Base-by-base conservation (phyloP, 2,888 invertebrate genomes). In the Napeogenes sylphis region DNA sequence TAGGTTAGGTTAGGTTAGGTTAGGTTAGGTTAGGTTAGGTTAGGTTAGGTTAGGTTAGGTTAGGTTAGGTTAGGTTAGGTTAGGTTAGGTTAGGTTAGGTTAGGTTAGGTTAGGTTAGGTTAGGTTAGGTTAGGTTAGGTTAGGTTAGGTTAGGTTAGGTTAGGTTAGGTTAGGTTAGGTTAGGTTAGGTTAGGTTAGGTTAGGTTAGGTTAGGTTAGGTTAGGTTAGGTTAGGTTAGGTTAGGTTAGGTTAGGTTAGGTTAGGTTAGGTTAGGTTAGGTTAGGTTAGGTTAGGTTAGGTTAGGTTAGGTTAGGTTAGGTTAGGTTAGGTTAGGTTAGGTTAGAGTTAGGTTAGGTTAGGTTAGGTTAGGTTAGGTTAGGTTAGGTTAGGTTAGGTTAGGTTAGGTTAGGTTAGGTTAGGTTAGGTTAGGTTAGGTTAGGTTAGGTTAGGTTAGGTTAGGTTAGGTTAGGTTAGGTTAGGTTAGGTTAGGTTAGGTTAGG, bases 41-140 rank as follows among this genome's bases (percentile, higher is more conserved):
- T 62, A 63, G 67, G 63, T 65, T 62, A 62, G 68, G 65, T 65
- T 65, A 62, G 68, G 68, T 65, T 65, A 63, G 68, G 68, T 65
- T 64, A 64, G 68, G 68, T 66, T 72, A 70, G 70, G 70, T 68
- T 73, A 70, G 71, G 73, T 68, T 73, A 71, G 69, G 71, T 42
- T 73, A 71, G 70, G 65, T 65, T 68, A 67, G 69, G 71, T 67
- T 70, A 68, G 66, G 71, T 67, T 68, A 68, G 69, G 69, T 67
- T 70, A 68, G 68, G 66, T 65, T 42, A 65, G 65, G 65, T 65
- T 65, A 65, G 65, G 65, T 65, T 65, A 65, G 65, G 65, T 65
- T 65, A 65, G 65, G 65, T 65, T 65, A 65, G 65, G 65, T 65
- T 65, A 62, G 62, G 65, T 65, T 65, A 62, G 62, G 64, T 64